Percentiles rank a stretch among this genome's conserved stretches.
Conservation (phyloP, 2,113 vertebrate genomes). For the Paramisgurnus dabryanus region DNA sequence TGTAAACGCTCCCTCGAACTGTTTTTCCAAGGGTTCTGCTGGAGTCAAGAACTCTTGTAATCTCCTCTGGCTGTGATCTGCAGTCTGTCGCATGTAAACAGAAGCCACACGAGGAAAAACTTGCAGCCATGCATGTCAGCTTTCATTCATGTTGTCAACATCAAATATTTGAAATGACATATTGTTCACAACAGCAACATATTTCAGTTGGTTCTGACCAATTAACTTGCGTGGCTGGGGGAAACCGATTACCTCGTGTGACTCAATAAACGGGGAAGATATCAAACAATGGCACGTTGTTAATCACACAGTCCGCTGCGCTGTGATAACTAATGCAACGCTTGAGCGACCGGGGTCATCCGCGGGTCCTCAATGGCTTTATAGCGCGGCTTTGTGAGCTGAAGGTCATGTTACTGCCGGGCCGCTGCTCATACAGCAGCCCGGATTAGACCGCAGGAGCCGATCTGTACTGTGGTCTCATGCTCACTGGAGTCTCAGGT, state of each 20-base stretch:
- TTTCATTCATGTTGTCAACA: neutral
- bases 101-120: neutral
- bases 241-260: constrained; percentile 19
- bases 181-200: constrained; percentile 14
- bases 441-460: constrained; percentile 4
- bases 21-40: too few species aligned
- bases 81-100: neutral
- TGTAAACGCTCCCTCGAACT: too few species aligned
- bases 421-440: constrained; percentile 2
- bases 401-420: constrained; percentile 26
- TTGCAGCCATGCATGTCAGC: neutral
- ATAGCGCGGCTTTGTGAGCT: constrained; percentile 1
- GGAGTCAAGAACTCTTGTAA: too few species aligned
- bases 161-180: constrained; percentile 25
- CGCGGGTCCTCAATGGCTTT: constrained; percentile 5
- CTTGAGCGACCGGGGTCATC: constrained; percentile 36
- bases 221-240: constrained; percentile 41
- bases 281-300: constrained; percentile 31
- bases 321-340: constrained; percentile 43
- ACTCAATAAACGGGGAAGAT: constrained; percentile 31
- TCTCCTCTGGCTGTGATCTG: too few species aligned
- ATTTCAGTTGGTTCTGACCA: constrained; percentile 22
- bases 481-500: neutral
- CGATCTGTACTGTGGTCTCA: neutral
- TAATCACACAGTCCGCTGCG: constrained; percentile 41